Evolutionary conservation across 2,888 invertebrate genomes (phyloP).

Genomic region (Poecilobothrus nobilitatus): DNA sequence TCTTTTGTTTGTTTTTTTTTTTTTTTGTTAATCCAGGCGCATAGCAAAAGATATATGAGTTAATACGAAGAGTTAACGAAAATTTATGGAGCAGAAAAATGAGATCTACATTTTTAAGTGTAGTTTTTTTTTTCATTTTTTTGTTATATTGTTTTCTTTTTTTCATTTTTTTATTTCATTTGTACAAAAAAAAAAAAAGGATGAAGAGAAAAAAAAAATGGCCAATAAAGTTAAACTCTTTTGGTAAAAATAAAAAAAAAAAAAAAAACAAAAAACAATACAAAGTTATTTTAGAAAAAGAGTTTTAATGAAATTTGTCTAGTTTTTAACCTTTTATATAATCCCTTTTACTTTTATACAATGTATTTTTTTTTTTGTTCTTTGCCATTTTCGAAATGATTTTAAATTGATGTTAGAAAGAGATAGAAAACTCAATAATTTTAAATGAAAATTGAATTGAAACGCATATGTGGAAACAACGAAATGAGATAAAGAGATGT

Average conservation of each 20-base stretch:
- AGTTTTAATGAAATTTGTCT: not conserved
- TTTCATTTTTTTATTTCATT: not conserved
- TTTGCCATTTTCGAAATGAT: too few relatives aligned
- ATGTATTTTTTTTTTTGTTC: too few relatives aligned
- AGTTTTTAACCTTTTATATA: not conserved
- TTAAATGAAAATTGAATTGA: too few relatives aligned
- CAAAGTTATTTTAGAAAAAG: not conserved
- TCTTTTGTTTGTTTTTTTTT: too few relatives aligned
- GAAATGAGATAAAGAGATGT: too few relatives aligned
- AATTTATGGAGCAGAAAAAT: constrained; percentile 1
- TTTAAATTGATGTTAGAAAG: too few relatives aligned
- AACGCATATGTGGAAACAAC: too few relatives aligned
- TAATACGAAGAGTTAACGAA: not conserved
- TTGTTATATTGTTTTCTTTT: not conserved
- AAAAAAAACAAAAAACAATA: not conserved
- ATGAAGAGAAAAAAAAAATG: not conserved
- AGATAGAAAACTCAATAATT: too few relatives aligned
- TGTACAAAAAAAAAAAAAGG: not conserved
- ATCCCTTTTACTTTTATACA: too few relatives aligned
- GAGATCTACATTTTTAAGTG: not conserved
- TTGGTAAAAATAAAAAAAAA: not conserved
- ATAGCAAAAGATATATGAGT: not conserved
- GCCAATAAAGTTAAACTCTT: not conserved
- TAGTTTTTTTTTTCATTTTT: not conserved
- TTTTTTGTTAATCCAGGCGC: not conserved